Evolutionary conservation across 2,888 invertebrate genomes (phyloP).

Genomic region (Patella caerulea): DNA sequence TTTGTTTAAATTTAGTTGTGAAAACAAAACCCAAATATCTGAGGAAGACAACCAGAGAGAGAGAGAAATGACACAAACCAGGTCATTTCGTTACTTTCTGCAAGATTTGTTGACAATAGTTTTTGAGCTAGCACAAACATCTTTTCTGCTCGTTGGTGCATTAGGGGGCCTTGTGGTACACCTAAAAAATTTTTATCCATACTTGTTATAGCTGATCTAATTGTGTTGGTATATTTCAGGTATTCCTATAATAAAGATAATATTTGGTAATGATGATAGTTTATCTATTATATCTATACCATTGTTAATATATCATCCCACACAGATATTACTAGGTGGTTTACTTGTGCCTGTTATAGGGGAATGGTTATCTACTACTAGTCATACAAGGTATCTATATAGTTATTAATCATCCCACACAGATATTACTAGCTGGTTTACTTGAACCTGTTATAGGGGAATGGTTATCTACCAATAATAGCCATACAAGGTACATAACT

Average conservation of each 20-base stretch:
- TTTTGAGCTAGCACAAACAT: too few species aligned
- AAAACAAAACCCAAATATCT: too few species aligned
- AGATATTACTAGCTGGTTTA: constrained; percentile 64
- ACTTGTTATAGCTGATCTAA: not conserved
- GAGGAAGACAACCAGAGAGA: too few species aligned
- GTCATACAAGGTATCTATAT: constrained; percentile 34
- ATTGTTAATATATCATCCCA: constrained; percentile 66
- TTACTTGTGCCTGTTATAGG: constrained; percentile 53
- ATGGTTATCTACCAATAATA: constrained; percentile 49
- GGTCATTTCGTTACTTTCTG: too few species aligned
- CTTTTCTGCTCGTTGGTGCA: too few species aligned
- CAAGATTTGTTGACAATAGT: too few species aligned
- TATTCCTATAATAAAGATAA: constrained; percentile 67
- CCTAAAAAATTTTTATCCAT: too few species aligned
- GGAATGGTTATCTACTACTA: constrained; percentile 48
- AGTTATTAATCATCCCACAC: constrained; percentile 59
- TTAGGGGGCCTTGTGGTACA: too few species aligned
- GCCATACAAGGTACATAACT: constrained; percentile 26
- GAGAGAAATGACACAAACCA: too few species aligned
- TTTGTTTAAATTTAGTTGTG: too few species aligned
- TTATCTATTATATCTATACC: constrained; percentile 64
- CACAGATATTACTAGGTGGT: constrained; percentile 66
- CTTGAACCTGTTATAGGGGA: constrained; percentile 50
- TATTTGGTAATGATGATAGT: constrained; percentile 59
- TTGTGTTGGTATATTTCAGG: constrained; percentile 48